A percentile compares a stretch with the other conserved stretches of the same genome.
Conservation (phyloP, 2,797 vertebrate species). For the Characodon lateralis region DNA sequence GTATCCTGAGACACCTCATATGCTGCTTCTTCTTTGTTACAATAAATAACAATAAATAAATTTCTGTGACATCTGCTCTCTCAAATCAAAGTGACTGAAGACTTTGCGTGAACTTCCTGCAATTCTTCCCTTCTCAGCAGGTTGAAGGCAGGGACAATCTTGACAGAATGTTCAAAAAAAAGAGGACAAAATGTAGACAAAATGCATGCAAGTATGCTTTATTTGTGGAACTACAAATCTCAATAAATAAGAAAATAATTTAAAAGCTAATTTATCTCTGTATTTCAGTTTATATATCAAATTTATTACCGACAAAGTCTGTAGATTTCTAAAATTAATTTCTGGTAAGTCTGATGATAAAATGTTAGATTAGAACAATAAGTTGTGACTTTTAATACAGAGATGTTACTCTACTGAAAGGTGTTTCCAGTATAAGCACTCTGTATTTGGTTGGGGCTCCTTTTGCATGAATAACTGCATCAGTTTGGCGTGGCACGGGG, state of each 20-base stretch:
- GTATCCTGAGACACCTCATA: slow-evolving; percentile 34
- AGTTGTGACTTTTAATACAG: background rate
- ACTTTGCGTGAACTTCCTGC: slow-evolving; percentile 64
- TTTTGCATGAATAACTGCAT: background rate
- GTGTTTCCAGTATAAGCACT: background rate
- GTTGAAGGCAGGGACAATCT: slow-evolving; percentile 57
- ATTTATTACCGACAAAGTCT: background rate
- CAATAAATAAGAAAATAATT: background rate
- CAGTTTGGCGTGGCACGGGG: too few relatives aligned
- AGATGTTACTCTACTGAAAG: background rate
- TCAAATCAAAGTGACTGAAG: slow-evolving; percentile 56
- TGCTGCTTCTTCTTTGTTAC: background rate
- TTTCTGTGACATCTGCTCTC: slow-evolving; percentile 23
- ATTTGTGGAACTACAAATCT: background rate
- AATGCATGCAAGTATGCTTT: slow-evolving; percentile 9
- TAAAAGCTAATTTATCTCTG: background rate
- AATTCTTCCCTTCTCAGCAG: slow-evolving; percentile 73
- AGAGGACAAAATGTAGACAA: background rate
- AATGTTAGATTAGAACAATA: background rate
- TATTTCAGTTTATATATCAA: background rate
- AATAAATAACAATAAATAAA: slow-evolving; percentile 5
- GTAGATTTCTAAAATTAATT: background rate
- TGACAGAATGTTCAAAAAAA: slow-evolving; percentile 19
- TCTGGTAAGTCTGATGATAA: background rate
- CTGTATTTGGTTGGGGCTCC: background rate